Evolutionary conservation across 2,888 invertebrate genomes (phyloP), one percentile per base, ranked within the genome.

Genomic region (Callyntrura sp.): DNA sequence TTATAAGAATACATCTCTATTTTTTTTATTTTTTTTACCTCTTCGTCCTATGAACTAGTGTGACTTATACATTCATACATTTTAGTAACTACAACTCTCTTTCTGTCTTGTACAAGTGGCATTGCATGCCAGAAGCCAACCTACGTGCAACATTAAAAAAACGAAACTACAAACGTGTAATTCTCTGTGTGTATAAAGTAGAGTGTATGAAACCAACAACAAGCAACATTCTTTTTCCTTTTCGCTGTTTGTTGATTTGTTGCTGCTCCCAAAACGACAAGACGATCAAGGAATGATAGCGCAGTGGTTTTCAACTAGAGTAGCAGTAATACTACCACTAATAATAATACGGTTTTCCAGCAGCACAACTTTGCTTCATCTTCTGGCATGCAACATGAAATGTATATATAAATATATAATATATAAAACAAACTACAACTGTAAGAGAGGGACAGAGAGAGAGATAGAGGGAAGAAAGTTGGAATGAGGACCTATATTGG

Each of bases 201-300:
- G 6, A 35, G 35, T 35, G 45, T 23, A 48, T 43, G 45, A 17
- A 48, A 45, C 20, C 48, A 45, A 73, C 35, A 70, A 20, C 20
- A 14, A 43, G 8, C 73, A 48, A 48, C 73, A 78, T 78, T 78
- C 78, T 51, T 78, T 78, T 78, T 20, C 45, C 70, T 45, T 78
- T 78, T 76, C 17, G 51, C 78, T 78, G 73, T 43, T 43, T 76
- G 28, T 43, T 65, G 45, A 8, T 20, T 78, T 78, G 45, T 45
- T 86, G 79, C 82, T 88, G 88, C 88, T 88, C 88, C 82, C 88
- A 88, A 88, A 88, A 88, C 81, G 62, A 88, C 88, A 88, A 23
- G 88, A 88, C 73, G 73, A 88, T 82, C 88, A 25, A 70, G 82
- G 20, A 68, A 35, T 86, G 86, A 86, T 86, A 68, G 65, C 35